Percentiles rank a stretch among this genome's conserved stretches.
Conservation (phyloP, 2,888 invertebrate genomes). For the Dryobota labecula region DNA sequence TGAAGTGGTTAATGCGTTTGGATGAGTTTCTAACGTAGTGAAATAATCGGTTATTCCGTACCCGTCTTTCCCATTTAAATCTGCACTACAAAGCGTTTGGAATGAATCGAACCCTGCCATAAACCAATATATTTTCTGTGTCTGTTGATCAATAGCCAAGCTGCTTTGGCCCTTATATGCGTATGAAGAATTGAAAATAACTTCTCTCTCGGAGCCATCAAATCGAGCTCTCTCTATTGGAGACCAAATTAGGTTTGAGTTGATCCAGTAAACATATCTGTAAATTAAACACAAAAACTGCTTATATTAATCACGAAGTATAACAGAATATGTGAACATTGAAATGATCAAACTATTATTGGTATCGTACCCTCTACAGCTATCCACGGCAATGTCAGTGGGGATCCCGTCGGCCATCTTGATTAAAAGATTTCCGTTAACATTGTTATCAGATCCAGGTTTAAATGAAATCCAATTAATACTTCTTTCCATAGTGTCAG, state of each 20-base stretch:
- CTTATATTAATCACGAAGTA: background rate
- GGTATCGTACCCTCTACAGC: background rate
- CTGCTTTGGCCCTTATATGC: background rate
- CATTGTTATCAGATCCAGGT: background rate
- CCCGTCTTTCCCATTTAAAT: background rate
- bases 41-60: background rate
- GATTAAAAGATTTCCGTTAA: background rate
- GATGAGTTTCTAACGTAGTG: background rate
- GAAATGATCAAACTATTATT: background rate
- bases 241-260: background rate
- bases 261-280: slow-evolving; percentile 14
- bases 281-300: background rate
- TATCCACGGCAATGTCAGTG: slow-evolving; percentile 10
- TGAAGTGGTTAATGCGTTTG: background rate
- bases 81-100: background rate
- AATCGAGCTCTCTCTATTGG: slow-evolving; percentile 3
- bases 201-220: background rate
- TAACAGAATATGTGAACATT: background rate
- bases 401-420: background rate
- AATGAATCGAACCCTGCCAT: background rate
- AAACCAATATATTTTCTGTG: background rate
- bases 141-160: background rate
- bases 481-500: background rate
- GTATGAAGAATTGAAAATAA: background rate
- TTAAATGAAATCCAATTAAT: slow-evolving; percentile 2